Conservation (phyloP, 2,797 vertebrate genomes). For the Premnoplex brunnescens region DNA sequence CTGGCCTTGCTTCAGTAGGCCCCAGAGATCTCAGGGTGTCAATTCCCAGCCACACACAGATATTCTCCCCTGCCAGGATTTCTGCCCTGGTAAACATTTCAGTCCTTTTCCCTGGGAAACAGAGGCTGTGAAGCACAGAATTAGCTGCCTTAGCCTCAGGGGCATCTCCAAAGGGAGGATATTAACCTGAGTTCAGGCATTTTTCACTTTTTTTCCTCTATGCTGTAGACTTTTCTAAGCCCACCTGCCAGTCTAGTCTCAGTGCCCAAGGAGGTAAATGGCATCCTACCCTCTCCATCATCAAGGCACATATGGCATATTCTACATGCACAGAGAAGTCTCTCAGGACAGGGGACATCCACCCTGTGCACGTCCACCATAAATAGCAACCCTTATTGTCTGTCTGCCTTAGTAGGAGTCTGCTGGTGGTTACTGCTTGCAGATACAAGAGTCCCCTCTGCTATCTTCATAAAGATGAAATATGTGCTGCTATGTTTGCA, state of each 20-base stretch:
- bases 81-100: constrained; percentile 18
- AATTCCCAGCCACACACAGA: constrained; percentile 56
- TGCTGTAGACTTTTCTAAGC: background rate
- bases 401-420: background rate
- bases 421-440: background rate
- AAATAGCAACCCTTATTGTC: background rate
- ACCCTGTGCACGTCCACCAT: background rate
- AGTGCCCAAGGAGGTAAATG: background rate
- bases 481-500: constrained; percentile 25
- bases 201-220: background rate
- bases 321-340: rapidly evolving
- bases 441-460: background rate
- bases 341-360: background rate
- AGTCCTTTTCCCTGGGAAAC: background rate
- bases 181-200: background rate
- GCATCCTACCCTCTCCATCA: background rate
- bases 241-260: background rate
- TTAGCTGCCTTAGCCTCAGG: background rate
- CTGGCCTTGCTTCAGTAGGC: constrained; percentile 15
- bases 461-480: background rate
- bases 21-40: background rate
- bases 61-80: background rate
- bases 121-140: background rate
- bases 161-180: background rate
- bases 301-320: rapidly evolving